Conservation (phyloP, 2,888 invertebrate genomes). For the Ophioninae sp. region DNA sequence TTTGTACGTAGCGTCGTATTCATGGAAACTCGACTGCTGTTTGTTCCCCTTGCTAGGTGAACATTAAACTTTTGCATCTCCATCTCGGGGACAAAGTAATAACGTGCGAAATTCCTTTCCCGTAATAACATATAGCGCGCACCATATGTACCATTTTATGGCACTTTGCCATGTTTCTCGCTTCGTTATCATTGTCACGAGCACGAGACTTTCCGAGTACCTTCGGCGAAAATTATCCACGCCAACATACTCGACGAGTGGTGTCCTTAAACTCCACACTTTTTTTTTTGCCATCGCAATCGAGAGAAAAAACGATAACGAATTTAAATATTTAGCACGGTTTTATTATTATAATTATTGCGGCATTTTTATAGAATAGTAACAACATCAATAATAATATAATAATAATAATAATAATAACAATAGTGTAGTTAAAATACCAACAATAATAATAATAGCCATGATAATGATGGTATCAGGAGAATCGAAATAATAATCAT, state of each 20-base stretch:
- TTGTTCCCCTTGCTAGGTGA: slow-evolving; percentile 55
- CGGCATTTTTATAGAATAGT: too few species aligned
- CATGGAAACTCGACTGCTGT: slow-evolving; percentile 54
- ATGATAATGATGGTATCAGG: too few species aligned
- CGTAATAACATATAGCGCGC: slow-evolving; percentile 49
- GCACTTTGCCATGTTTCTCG: slow-evolving; percentile 13
- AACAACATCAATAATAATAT: too few species aligned
- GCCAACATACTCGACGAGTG: not conserved
- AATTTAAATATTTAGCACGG: too few species aligned
- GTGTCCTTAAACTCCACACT: too few species aligned
- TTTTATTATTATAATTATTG: too few species aligned
- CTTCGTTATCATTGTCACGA: slow-evolving; percentile 14
- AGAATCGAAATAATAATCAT: too few species aligned
- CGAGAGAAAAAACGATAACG: too few species aligned
- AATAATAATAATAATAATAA: too few species aligned
- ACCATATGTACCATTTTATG: slow-evolving; percentile 12
- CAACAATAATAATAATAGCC: too few species aligned
- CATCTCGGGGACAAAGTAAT: slow-evolving; percentile 50
- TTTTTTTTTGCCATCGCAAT: too few species aligned
- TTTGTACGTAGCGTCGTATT: slow-evolving; percentile 54
- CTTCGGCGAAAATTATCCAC: not conserved
- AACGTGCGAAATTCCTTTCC: slow-evolving; percentile 64
- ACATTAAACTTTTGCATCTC: slow-evolving; percentile 45
- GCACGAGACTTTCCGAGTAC: slow-evolving; percentile 1
- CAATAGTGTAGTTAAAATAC: too few species aligned